Percentiles rank a stretch among this genome's conserved stretches.
phyloP scores from a whole-genome alignment of 2,888 invertebrate species.

The Bombylius discolor region DNA sequence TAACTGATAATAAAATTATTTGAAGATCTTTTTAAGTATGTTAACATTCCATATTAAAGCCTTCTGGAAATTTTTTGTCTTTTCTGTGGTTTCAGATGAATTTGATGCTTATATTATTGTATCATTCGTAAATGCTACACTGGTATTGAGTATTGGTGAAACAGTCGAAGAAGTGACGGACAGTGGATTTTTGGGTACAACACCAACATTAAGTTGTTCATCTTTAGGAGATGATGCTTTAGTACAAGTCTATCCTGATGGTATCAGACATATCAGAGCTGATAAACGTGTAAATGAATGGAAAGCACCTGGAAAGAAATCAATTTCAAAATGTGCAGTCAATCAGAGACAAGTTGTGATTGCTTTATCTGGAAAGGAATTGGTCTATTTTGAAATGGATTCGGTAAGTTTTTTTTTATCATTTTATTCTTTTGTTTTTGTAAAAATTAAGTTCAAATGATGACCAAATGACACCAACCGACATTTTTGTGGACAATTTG shows the following conservation, averaged over 20 bases:
- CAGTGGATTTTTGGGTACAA: conserved; percentile 96
- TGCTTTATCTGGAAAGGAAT: conserved; percentile 90
- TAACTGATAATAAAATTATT: conserved; percentile 8
- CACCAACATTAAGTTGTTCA: conserved; percentile 95
- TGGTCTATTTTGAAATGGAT: conserved; percentile 99
- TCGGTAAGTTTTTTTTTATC: conserved; percentile 54
- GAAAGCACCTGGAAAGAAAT: conserved; percentile 96
- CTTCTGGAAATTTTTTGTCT: conserved; percentile 29
- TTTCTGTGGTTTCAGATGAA: conserved; percentile 74
- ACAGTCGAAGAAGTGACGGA: conserved; percentile 99
- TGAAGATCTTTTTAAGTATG: no score
- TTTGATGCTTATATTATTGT: conserved; percentile 99
- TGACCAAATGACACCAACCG: conserved; percentile 30
- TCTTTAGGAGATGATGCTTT: conserved; percentile 95
- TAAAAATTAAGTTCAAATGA: conserved; percentile 17
- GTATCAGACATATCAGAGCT: conserved; percentile 94
- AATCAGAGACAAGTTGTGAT: conserved; percentile 98
- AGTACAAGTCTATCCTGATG: conserved; percentile 98
- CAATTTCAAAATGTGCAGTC: conserved; percentile 94
- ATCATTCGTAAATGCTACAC: conserved; percentile 93
- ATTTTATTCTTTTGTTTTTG: background rate
- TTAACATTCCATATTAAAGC: conserved; percentile 13
- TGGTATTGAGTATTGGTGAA: conserved; percentile 97
- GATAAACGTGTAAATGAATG: conserved; percentile 98
- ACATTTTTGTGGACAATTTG: conserved; percentile 34